A percentile compares a stretch with the other conserved stretches of the same genome.
Evolutionary conservation across 1,140 invertebrate species (phyloP).

Genomic region (Lasaia peninsularis): DNA sequence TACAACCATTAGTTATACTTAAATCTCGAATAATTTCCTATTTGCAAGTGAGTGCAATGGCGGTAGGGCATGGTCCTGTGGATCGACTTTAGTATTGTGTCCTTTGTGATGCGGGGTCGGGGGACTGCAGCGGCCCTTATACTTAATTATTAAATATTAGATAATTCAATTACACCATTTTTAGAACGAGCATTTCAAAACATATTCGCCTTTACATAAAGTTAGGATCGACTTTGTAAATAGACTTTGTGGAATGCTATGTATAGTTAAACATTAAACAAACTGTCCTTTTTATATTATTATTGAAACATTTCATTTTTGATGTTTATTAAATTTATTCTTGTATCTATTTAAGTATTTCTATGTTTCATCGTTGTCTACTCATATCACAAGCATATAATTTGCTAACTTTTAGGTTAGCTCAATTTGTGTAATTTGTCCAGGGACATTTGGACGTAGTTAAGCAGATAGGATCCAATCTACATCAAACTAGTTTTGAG

Average conservation of each 20-base stretch:
- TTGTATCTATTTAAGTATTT: no score
- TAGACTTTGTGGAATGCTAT: not conserved
- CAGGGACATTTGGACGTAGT: no score
- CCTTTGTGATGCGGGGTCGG: not conserved
- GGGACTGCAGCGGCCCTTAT: not conserved
- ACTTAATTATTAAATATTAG: constrained; percentile 12
- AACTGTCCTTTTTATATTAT: no score
- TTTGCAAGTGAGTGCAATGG: not conserved
- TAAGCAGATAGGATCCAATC: no score
- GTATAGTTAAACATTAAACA: not conserved
- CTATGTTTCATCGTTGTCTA: no score
- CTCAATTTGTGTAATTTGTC: no score
- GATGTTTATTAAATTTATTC: no score
- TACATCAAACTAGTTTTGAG: no score
- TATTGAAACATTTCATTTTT: no score
- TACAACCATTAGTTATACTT: not conserved
- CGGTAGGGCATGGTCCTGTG: not conserved
- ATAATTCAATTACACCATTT: constrained; percentile 2
- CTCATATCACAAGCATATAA: no score
- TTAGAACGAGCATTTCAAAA: constrained; percentile 2
- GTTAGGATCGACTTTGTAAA: not conserved
- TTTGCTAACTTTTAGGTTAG: no score
- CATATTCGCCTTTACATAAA: constrained; percentile 6
- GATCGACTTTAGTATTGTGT: not conserved
- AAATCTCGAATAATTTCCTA: constrained; percentile 2